These are phyloP conservation scores for Crotalus helleri DNA, from an alignment of 2,113 vertebrate genomes.

Conservation along the genomic window DNA sequence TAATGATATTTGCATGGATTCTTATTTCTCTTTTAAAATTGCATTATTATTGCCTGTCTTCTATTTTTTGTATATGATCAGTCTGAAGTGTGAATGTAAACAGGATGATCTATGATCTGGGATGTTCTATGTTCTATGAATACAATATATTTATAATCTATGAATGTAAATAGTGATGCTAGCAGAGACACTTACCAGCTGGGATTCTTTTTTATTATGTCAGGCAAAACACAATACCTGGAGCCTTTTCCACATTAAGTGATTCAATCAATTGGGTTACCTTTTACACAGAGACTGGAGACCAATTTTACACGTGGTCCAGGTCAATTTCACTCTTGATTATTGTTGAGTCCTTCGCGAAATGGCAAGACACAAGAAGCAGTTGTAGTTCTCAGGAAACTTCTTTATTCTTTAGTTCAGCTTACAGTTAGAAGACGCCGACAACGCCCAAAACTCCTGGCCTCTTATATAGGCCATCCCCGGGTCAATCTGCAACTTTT, in stretches of 20 bases:
- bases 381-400: no score
- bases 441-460: no score
- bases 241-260: not conserved
- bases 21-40: not conserved
- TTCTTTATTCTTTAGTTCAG: no score
- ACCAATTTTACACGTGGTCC: not conserved
- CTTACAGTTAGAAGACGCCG: no score
- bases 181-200: not conserved
- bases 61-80: not conserved
- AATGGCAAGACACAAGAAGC: no score
- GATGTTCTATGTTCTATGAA: not conserved
- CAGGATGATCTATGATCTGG: not conserved
- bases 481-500: no score
- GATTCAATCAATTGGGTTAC: not conserved
- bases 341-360: no score
- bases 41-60: not conserved
- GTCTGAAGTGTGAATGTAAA: not conserved
- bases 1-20: not conserved
- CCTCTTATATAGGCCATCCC: no score
- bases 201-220: not conserved
- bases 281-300: not conserved
- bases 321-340: not conserved
- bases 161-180: not conserved
- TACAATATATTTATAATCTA: not conserved
- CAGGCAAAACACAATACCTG: not conserved